Base-by-base conservation (phyloP, 1,140 invertebrate genomes). In the Hestina assimilis region DNA sequence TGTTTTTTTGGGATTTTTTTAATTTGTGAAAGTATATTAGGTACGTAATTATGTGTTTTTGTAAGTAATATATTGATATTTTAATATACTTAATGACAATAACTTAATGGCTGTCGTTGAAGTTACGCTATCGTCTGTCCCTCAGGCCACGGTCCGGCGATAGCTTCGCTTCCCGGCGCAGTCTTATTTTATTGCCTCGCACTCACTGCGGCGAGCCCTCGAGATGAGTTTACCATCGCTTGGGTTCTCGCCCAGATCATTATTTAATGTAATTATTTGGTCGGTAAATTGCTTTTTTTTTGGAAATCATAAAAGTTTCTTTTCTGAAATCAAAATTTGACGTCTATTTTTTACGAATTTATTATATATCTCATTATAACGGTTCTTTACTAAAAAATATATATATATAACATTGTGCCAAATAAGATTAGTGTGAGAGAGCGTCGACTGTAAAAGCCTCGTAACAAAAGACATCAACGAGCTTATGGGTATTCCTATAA, bases 231-330 rank as follows among this genome's bases (percentile, higher is more conserved):
- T 73, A 74, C 74, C 69, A 72, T 74, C 70, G 72, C 61, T 72
- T 59, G 66, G 59, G 47, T 72, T 79, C 73, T 74, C 72, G 71
- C 67, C 72, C 77, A 71, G 74, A 75, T 83, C 75, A 81, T 81
- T 87, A 83, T 84, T 83, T 79, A 75, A 79, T 78, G 75, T 83
- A 84, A 87, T 87, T 84, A 87, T 83, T 84, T 82, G 59, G 60
- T 68, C 65, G 50, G 66, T 74, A 74, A 73, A 76, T 63, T 60
- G 64, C 63, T 79, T 79, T 79, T 79, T 35, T 33, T 79, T 83
- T 58, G 60, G 56, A 72, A 78, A 69, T 69, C 62, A 69, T 70
- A 79, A 80, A 73, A 71, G 71, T 78, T 74, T n/a, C n/a, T n/a
- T n/a, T n/a, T n/a, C n/a, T n/a, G n/a, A n/a, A n/a, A n/a, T n/a